Base-by-base conservation (phyloP, 2,113 vertebrate species). In the Pelecanoides urinatrix region DNA sequence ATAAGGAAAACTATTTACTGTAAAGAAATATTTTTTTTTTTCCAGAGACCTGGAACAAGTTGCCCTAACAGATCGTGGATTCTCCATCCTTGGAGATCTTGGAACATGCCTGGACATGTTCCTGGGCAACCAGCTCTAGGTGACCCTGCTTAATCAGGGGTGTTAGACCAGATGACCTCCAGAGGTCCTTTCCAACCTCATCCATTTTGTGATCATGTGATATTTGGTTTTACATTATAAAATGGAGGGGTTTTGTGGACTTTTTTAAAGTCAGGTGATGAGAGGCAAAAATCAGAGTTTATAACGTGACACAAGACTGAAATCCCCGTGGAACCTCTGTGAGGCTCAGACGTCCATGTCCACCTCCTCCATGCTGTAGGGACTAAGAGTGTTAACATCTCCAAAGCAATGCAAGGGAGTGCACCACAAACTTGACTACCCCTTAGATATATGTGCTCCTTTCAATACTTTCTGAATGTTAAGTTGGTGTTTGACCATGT, bases 331-430 rank as follows among this genome's bases (percentile, higher is more conserved):
- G 38, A 72, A 71, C 4, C 8, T 61, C 21, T 53, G 14, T 16
- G 9, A 55, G 13, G 13, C 13, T 74, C 26, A 55, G 19, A 62
- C 11, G 19, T 62, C 7, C 36, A 49, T 18, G 36, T 38, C 23
- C 15, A 49, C 16, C 4, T 45, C 6, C 6, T 50, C 47, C 2
- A 0, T 49, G 2, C 4, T 44, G 32, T 17, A 10, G 6, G 13
- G 23, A 58, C 11, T 71, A 81, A 40, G 7, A 36, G 9, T 23
- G 22, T 49, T 52, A 50, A n/a, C 10, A 29, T 38, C 5, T 34
- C 23, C 14, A 40, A 22, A 15, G 9, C n/a, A 42, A 27, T 42
- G 8, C 8, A 61, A 74, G 7, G 12, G 5, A n/a, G 10, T 6
- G 4, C 10, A 77, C 11, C 29, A 52, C 65, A 70, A 45, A 10